A percentile compares a stretch with the other conserved stretches of the same genome.
Evolutionary conservation across 2,113 vertebrate species (phyloP).

Genomic region (Machaerirhynchus nigripectus): DNA sequence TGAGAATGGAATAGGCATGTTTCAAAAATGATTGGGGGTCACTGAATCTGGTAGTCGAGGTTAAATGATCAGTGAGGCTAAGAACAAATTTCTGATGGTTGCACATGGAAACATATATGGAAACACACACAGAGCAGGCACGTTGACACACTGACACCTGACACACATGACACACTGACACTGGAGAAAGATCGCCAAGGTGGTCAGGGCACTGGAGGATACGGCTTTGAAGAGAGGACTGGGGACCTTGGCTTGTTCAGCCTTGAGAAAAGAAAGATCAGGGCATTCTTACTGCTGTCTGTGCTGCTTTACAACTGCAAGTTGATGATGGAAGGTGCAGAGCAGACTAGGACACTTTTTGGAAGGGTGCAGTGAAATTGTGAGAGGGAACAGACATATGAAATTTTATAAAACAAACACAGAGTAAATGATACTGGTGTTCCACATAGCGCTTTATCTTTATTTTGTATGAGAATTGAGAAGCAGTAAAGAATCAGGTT

Average conservation of each 20-base stretch:
- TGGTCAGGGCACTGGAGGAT: not conserved
- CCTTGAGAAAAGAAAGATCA: not conserved
- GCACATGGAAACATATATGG: not conserved
- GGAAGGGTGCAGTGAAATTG: not conserved
- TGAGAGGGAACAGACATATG: not conserved
- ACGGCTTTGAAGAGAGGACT: not conserved
- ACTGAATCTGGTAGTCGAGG: rapidly evolving
- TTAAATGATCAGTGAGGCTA: not conserved
- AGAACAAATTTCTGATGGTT: not conserved
- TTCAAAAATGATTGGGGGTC: not conserved
- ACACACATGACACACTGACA: too few species aligned
- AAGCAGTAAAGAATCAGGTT: not conserved
- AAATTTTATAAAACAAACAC: not conserved
- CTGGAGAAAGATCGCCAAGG: not conserved
- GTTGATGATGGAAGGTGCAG: not conserved
- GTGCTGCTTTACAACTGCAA: not conserved
- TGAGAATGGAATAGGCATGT: not conserved
- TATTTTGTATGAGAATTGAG: not conserved
- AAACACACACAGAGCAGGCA: not conserved
- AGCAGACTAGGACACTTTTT: not conserved
- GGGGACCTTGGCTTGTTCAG: not conserved
- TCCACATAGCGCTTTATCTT: not conserved
- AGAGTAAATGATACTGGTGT: not conserved
- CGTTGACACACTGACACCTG: too few species aligned
- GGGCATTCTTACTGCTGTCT: not conserved